Evolutionary conservation across 2,888 invertebrate genomes (phyloP), one percentile per base, ranked within the genome.

Genomic region (Campoletis raptor): DNA sequence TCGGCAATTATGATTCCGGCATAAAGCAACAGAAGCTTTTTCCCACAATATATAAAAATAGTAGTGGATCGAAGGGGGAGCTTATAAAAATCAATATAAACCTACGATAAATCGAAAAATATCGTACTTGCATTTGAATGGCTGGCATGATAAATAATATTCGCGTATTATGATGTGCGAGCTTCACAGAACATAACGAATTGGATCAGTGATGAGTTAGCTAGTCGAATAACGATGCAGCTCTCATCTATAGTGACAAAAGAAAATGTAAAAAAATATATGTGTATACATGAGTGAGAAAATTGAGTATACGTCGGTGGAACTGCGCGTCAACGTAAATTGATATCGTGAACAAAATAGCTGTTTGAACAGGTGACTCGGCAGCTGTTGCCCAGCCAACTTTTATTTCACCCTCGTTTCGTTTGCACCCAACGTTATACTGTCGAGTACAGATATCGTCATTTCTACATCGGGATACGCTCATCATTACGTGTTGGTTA

Each of bases 301-400:
- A 85, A 76, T 76, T 45, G 67, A 66, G 61, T 36, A 61, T 36
- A 57, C 57, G 67, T 52, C 24, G 80, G 85, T 82, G 84, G 86
- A 88, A 84, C 61, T 30, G 89, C 87, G 83, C 87, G 87, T 77
- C 86, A 87, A 90, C 89, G 88, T 91, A 88, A 90, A 90, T 90
- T 90, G 89, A 90, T 88, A 87, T 89, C 89, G 88, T 86, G 88
- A 82, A 87, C 89, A 91, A 90, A 88, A 90, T 91, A 92, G 90
- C 92, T 93, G 93, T 93, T 93, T 93, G 93, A 93, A 93, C 93
- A 93, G 93, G 93, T 93, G 93, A 92, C 90, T 92, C 92, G 91
- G 91, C 93, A 93, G 93, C 92, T 93, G 93, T 91, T 90, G 89
- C 85, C 85, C 89, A 87, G 88, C 91, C 90, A 90, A 90, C 91